Conservation (phyloP, 1,140 invertebrate genomes). For the Whitmania pigra region DNA sequence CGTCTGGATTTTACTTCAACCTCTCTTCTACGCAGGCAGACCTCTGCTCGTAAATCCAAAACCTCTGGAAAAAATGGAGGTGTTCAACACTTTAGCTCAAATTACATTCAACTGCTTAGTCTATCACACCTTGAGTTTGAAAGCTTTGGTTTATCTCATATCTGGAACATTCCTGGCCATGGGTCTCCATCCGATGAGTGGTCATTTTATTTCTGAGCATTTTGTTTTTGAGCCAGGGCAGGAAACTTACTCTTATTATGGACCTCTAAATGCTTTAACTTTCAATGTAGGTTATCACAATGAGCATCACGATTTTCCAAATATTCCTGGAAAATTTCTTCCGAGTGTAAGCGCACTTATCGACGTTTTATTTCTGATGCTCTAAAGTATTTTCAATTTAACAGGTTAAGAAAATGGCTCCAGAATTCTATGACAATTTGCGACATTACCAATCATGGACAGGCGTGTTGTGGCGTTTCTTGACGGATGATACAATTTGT, state of each 20-base stretch:
- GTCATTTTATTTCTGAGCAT: conserved; percentile 97
- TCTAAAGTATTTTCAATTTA: not conserved
- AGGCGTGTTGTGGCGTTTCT: conserved; percentile 82
- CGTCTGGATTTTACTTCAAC: conserved; percentile 84
- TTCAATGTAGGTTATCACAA: conserved; percentile 82
- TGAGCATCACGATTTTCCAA: conserved; percentile 80
- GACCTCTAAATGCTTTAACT: conserved; percentile 86
- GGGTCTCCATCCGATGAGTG: conserved; percentile 95
- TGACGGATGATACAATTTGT: conserved; percentile 87
- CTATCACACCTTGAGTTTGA: conserved; percentile 64
- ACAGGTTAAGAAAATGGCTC: conserved; percentile 78
- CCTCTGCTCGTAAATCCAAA: conserved; percentile 85
- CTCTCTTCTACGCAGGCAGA: conserved; percentile 85
- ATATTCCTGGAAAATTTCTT: conserved; percentile 76
- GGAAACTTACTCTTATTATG: conserved; percentile 98
- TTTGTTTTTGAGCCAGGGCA: conserved; percentile 95
- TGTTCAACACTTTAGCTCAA: conserved; percentile 78
- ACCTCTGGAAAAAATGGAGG: conserved; percentile 61
- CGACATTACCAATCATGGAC: conserved; percentile 86
- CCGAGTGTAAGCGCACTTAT: conserved; percentile 54
- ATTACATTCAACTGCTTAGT: conserved; percentile 67
- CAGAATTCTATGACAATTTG: conserved; percentile 88
- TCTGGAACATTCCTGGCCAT: conserved; percentile 81
- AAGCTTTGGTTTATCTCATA: conserved; percentile 66
- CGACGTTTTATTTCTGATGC: not conserved